Base-by-base conservation (phyloP, 2,113 vertebrate species). In the Raphicerus campestris region DNA sequence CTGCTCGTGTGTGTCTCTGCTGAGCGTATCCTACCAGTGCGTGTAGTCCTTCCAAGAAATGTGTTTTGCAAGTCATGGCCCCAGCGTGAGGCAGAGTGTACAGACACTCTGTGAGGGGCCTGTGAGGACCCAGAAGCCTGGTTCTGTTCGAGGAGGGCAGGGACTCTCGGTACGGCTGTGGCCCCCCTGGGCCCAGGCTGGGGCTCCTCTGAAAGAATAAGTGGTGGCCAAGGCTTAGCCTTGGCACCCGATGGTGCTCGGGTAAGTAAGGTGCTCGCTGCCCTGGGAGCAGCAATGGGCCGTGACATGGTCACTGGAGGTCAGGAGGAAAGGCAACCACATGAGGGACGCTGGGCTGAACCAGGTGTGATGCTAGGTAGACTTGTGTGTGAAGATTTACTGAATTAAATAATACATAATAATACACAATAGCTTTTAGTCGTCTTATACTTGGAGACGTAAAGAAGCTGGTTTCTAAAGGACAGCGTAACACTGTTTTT, bases 21-120 rank as follows among this genome's bases (percentile, higher is more conserved):
- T 2, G 0, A 15, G 32, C 11, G 2, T 3, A 0, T 30, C 22
- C 19, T 28, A 8, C 13, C 61, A 14, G 2, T 6, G 10, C 6
- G 1, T 26, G 1, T 19, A 30, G 26, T 7, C 61, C 53, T 35
- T 81, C 47, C 24, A 10, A 73, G 58, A 53, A 15, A 16, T 4
- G 1, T 13, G 22, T 32, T 35, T 70, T 28, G 5, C 24, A 66
- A 53, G 70, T 70, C 15, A 32, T 20, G n/a, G 15, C 26, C 39
- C 17, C 56, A 55, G 24, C 22, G 85, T 16, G 20, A 20, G 2
- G 42, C 60, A 39, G 20, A 51, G 77, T 3, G 20, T 6, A 2
- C 7, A 58, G 7, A 24, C 15, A 24, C 1, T n/a, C n/a, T n/a
- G 26, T 49, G 70, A 10, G n/a, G n/a, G n/a, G 5, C 63, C 49